A percentile compares a stretch with the other conserved stretches of the same genome.
Evolutionary conservation across 2,888 invertebrate genomes (phyloP).

Genomic region (Loripinus fragilis): DNA sequence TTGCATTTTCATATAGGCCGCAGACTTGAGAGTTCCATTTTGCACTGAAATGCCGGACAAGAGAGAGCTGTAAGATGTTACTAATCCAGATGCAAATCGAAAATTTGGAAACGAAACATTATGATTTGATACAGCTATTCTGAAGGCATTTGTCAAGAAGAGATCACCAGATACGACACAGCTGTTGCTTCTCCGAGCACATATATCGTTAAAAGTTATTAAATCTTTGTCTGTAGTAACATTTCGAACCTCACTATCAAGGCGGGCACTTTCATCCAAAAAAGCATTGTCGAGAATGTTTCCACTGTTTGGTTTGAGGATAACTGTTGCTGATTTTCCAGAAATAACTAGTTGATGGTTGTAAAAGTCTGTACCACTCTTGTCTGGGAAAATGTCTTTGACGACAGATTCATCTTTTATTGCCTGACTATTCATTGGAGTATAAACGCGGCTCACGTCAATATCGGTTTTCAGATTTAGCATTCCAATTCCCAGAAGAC

Average conservation of each 20-base stretch:
- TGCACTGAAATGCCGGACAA: slow-evolving; percentile 23
- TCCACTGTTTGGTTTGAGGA: slow-evolving; percentile 42
- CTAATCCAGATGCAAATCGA: not conserved
- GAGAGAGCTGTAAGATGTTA: not conserved
- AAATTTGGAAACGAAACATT: slow-evolving; percentile 48
- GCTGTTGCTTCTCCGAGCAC: slow-evolving; percentile 28
- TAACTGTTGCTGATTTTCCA: slow-evolving; percentile 32
- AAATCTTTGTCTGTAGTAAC: slow-evolving; percentile 23
- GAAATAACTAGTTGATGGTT: slow-evolving; percentile 22
- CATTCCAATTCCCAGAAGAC: slow-evolving; percentile 59
- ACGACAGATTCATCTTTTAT: slow-evolving; percentile 58
- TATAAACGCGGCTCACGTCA: slow-evolving; percentile 66
- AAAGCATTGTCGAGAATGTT: slow-evolving; percentile 39
- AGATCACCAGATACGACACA: slow-evolving; percentile 50
- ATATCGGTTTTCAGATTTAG: slow-evolving; percentile 62
- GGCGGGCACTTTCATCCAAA: slow-evolving; percentile 17
- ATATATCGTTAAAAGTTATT: slow-evolving; percentile 29
- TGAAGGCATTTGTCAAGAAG: slow-evolving; percentile 31
- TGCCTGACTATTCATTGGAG: slow-evolving; percentile 65
- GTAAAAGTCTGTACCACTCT: slow-evolving; percentile 50
- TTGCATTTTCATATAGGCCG: slow-evolving; percentile 36
- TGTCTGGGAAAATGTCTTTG: slow-evolving; percentile 55
- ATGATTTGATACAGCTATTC: not conserved
- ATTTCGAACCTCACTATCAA: slow-evolving; percentile 6
- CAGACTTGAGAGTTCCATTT: slow-evolving; percentile 30